A percentile compares a stretch with the other conserved stretches of the same genome.
Evolutionary conservation across 2,888 invertebrate species (phyloP).

Genomic region (Lumbricus terrestris): DNA sequence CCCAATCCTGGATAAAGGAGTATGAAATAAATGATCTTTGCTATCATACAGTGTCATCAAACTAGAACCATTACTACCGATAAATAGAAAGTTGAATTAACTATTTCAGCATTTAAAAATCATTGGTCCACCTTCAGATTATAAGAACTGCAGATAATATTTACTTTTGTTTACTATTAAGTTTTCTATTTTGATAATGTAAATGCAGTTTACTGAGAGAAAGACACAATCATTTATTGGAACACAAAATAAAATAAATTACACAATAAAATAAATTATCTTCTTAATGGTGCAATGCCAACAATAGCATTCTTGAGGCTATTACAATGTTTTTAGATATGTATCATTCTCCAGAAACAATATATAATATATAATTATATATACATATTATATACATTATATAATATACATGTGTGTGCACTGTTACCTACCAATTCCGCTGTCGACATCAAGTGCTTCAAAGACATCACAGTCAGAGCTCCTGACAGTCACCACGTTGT

Average conservation of each 20-base stretch:
- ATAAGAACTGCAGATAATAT: not conserved
- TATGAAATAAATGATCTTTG: no score
- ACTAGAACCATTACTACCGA: no score
- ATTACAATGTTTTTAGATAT: not conserved
- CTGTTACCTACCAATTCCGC: not conserved
- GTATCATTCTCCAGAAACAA: not conserved
- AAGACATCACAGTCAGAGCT: conserved; percentile 24
- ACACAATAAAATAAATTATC: not conserved
- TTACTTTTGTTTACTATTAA: not conserved
- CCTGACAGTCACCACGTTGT: conserved; percentile 25
- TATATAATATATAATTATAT: no score
- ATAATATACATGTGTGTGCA: no score
- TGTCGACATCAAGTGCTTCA: conserved; percentile 19
- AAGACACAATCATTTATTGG: not conserved
- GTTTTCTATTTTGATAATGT: not conserved
- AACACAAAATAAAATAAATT: not conserved
- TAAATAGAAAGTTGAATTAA: not conserved
- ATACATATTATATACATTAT: no score
- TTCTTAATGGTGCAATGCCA: not conserved
- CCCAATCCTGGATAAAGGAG: no score
- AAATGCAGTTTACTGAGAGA: not conserved
- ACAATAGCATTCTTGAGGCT: not conserved
- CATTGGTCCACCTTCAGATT: not conserved
- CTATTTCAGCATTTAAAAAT: not conserved
- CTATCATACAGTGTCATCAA: no score